These are phyloP conservation scores for Diadophis punctatus DNA, from an alignment of 2,113 vertebrate species.

Conservation along the genomic window DNA sequence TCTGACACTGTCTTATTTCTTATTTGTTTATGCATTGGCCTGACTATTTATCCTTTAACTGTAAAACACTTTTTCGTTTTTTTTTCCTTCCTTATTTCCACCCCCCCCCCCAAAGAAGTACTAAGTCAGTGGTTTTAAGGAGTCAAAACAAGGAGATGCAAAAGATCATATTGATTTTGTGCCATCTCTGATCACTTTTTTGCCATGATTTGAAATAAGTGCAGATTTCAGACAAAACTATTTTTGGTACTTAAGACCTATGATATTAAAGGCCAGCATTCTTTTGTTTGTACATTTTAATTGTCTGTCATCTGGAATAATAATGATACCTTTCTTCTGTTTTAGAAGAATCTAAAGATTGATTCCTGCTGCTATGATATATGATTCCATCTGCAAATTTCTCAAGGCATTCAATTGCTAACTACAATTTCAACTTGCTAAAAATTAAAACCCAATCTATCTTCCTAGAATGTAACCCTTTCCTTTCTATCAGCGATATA, in stretches of 20 bases:
- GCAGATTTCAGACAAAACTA: neutral
- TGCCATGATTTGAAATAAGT: neutral
- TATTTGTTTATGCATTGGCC: neutral
- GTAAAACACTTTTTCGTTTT: neutral
- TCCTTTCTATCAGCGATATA: neutral
- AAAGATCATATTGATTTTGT: conserved; percentile 8
- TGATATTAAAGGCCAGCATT: conserved; percentile 8
- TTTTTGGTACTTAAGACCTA: neutral
- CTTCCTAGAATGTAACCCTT: neutral
- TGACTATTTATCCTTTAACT: neutral
- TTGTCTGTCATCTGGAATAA: conserved; percentile 25
- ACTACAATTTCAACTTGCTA: conserved; percentile 22
- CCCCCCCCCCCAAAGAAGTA: neutral
- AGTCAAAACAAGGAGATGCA: neutral
- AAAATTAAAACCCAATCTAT: conserved; percentile 37
- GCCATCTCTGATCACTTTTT: conserved; percentile 6
- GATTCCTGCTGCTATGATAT: neutral
- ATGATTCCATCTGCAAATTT: neutral
- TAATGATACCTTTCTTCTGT: neutral
- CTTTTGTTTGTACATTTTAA: neutral
- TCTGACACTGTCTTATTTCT: neutral
- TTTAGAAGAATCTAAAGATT: neutral
- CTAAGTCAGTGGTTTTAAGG: neutral
- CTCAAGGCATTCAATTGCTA: neutral
- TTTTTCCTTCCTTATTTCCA: neutral